phyloP scores from a whole-genome alignment of 2,113 vertebrate genomes.

The Atrichornis clamosus region DNA sequence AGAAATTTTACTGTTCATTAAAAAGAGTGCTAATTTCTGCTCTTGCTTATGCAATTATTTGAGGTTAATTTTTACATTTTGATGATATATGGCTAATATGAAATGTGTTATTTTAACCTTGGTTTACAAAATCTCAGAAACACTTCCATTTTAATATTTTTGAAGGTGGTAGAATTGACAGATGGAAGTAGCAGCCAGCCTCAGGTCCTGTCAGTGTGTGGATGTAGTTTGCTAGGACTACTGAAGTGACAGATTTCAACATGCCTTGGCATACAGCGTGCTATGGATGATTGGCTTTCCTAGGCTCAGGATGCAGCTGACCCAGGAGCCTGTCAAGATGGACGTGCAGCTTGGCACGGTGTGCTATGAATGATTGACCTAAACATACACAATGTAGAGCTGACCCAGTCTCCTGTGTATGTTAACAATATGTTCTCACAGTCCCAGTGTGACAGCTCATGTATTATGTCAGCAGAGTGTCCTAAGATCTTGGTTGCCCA shows the following conservation, averaged over 20 bases:
- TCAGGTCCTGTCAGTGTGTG: neutral
- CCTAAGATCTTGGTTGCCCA: neutral
- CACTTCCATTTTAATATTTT: neutral
- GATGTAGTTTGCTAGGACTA: neutral
- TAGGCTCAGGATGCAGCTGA: neutral
- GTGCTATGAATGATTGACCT: neutral
- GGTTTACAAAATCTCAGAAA: neutral
- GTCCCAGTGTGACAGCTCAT: neutral
- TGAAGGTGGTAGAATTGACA: neutral
- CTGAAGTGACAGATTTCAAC: neutral
- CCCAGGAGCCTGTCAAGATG: neutral
- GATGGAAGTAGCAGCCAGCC: neutral
- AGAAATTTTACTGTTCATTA: neutral
- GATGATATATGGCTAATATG: neutral
- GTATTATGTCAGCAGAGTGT: neutral
- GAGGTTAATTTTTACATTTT: neutral
- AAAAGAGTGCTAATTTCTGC: neutral
- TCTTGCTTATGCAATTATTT: neutral
- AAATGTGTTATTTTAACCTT: neutral
- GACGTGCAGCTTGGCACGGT: neutral
- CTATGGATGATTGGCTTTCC: neutral
- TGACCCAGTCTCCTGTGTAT: neutral
- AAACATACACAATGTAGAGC: neutral
- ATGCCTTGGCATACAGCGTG: neutral
- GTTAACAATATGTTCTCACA: neutral